A percentile compares a stretch with the other conserved stretches of the same genome.
Evolutionary conservation across 2,797 vertebrate species (phyloP).

Genomic region (Adrianichthys oophorus): DNA sequence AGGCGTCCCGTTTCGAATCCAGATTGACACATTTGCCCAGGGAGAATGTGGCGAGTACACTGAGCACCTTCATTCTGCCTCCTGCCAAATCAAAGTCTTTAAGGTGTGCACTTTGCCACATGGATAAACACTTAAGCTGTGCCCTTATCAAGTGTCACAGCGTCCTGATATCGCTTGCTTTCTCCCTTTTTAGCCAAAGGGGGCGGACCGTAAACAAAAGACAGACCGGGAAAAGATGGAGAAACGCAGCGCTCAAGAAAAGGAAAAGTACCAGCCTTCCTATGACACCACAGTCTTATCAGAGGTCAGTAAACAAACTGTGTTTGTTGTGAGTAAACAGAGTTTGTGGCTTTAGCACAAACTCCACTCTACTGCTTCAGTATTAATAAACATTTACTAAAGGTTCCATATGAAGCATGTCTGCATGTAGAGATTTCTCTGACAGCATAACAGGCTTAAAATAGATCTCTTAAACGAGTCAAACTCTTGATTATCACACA

Average conservation of each 20-base stretch:
- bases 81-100: constrained; percentile 99
- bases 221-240: constrained; percentile 87
- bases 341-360: neutral
- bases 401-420: no score
- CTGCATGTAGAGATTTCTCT: no score
- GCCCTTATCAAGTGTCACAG: neutral
- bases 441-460: no score
- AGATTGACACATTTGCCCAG: constrained; percentile 91
- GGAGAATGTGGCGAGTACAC: constrained; percentile 89
- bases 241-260: constrained; percentile 82
- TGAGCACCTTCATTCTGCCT: constrained; percentile 97
- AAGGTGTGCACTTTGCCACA: constrained; percentile 76
- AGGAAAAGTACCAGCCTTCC: constrained; percentile 85
- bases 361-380: neutral
- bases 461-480: no score
- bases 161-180: neutral
- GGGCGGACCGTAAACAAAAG: constrained; percentile 86
- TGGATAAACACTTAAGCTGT: neutral
- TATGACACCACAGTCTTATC: constrained; percentile 83
- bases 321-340: neutral
- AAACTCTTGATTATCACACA: no score
- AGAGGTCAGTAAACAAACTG: constrained; percentile 72
- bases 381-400: neutral
- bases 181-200: constrained; percentile 79
- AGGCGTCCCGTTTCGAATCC: constrained; percentile 93